These are phyloP conservation scores for Psylliodes chrysocephalus DNA, from an alignment of 2,888 invertebrate genomes.

Conservation along the genomic window DNA sequence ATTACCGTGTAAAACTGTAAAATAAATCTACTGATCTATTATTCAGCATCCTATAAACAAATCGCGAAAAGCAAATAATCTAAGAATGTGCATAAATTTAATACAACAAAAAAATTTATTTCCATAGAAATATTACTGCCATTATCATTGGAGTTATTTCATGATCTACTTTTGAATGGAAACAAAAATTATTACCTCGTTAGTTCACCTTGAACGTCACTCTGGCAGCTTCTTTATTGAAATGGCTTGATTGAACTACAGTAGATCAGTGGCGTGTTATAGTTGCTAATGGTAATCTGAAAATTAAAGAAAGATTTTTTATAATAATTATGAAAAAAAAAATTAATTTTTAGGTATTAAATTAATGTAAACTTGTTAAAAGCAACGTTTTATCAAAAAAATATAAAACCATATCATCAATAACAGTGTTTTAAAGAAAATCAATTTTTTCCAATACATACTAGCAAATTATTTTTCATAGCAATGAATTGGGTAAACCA, in stretches of 20 bases:
- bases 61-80: not conserved
- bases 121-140: constrained; percentile 10
- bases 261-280: not conserved
- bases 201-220: constrained; percentile 36
- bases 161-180: constrained; percentile 23
- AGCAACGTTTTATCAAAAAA: too few relatives aligned
- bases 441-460: too few relatives aligned
- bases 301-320: constrained; percentile 2
- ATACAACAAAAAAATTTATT: constrained; percentile 4
- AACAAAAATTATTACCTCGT: constrained; percentile 27
- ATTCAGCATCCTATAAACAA: too few relatives aligned
- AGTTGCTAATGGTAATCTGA: not conserved
- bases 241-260: constrained; percentile 27
- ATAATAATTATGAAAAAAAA: not conserved
- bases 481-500: too few relatives aligned
- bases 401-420: too few relatives aligned
- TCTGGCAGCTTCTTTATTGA: constrained; percentile 40
- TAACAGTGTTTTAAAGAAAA: too few relatives aligned
- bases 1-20: not conserved
- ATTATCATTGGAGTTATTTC: constrained; percentile 4
- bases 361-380: too few relatives aligned
- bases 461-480: too few relatives aligned
- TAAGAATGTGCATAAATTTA: constrained; percentile 11
- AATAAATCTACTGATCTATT: not conserved
- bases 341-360: too few relatives aligned